Percentiles rank a stretch among this genome's conserved stretches.
Conservation (phyloP, 2,113 vertebrate genomes). For the Albula glossodonta region DNA sequence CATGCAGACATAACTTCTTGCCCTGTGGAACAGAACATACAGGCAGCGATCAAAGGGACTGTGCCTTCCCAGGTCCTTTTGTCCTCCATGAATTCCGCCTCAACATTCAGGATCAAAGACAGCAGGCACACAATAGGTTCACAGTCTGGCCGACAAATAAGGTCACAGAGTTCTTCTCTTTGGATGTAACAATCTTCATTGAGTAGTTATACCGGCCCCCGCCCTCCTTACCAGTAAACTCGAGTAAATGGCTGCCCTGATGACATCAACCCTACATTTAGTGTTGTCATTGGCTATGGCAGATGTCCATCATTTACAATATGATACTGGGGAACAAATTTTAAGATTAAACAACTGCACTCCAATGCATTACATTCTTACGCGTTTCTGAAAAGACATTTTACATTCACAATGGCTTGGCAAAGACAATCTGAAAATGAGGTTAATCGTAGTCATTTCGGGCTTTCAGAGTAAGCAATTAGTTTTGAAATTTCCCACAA, state of each 20-base stretch:
- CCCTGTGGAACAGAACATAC: background rate
- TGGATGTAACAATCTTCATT: background rate
- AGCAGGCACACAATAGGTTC: background rate
- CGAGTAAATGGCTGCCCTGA: background rate
- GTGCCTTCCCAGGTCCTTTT: background rate
- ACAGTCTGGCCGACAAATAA: background rate
- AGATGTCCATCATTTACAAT: too few relatives aligned
- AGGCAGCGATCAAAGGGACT: background rate
- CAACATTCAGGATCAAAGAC: background rate
- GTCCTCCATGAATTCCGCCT: background rate
- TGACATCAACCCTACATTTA: background rate
- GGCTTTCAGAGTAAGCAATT: conserved; percentile 23
- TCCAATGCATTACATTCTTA: too few relatives aligned
- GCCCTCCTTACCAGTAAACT: background rate
- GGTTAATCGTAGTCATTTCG: conserved; percentile 27
- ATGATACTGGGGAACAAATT: too few relatives aligned
- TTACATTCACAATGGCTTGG: background rate
- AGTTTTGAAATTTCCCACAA: conserved; percentile 23
- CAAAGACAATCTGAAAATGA: conserved; percentile 3
- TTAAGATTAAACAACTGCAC: too few relatives aligned
- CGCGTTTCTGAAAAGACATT: background rate
- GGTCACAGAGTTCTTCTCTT: background rate
- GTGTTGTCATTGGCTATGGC: too few relatives aligned
- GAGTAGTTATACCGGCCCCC: too few relatives aligned
- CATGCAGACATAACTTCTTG: too few relatives aligned